These are phyloP conservation scores for Echinarachnius parma DNA, from an alignment of 53 echinoderm and acorn worm species.

Conservation along the genomic window DNA sequence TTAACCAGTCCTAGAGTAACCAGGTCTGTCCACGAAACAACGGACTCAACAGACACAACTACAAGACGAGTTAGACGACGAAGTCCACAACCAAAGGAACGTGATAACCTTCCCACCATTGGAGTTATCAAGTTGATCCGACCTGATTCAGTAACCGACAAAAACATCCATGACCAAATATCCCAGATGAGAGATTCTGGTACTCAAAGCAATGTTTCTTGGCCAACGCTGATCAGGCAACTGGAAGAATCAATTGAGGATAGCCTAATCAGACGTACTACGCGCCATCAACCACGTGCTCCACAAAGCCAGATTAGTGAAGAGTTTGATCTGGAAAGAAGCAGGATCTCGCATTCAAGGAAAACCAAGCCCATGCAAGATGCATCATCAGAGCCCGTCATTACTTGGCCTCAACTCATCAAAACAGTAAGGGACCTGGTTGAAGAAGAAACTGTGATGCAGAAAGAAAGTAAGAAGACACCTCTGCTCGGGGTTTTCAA, in stretches of 20 bases:
- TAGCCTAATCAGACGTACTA: background rate
- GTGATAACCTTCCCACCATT: constrained; percentile 25
- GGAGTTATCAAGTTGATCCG: constrained; percentile 39
- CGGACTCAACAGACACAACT: constrained; percentile 3
- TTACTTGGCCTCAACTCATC: constrained; percentile 41
- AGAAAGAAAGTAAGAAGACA: constrained; percentile 1
- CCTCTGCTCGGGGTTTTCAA: constrained; percentile 53
- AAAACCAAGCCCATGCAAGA: too few species aligned
- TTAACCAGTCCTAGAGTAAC: background rate
- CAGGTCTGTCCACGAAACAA: constrained; percentile 7
- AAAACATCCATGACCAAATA: too few species aligned
- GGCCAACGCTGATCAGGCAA: constrained; percentile 5
- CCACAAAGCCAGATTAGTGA: background rate
- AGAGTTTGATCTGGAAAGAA: too few species aligned
- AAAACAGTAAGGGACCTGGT: constrained; percentile 32
- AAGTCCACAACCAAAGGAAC: constrained; percentile 8
- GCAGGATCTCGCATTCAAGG: too few species aligned
- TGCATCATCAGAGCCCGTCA: constrained; percentile 22
- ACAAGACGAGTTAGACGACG: background rate
- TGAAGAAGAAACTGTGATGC: constrained; percentile 19
- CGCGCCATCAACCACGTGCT: background rate
- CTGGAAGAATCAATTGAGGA: constrained; percentile 26
- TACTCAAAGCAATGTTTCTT: background rate
- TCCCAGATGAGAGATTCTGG: background rate
- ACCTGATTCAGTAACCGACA: constrained; percentile 8